phyloP scores from a whole-genome alignment of 2,888 invertebrate genomes.

The Mongoloraphidia duomilia region DNA sequence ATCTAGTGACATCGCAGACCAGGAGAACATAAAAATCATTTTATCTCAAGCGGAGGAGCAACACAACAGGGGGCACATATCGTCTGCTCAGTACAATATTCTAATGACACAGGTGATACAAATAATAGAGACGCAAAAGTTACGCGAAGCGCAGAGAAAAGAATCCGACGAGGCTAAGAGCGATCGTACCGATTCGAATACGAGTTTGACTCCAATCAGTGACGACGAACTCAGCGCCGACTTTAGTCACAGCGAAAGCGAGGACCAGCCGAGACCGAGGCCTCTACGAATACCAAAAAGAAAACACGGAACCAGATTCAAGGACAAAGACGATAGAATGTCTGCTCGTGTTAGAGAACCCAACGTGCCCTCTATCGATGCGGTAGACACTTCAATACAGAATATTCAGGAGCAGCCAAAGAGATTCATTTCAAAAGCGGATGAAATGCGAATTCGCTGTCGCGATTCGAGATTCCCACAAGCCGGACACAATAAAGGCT shows the following conservation, averaged over 20 bases:
- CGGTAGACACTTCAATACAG: background rate
- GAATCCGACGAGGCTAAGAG: conserved; percentile 46
- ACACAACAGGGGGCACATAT: conserved; percentile 56
- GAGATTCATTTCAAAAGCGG: background rate
- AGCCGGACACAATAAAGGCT: conserved; percentile 20
- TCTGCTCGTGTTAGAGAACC: background rate
- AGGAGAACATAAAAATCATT: conserved; percentile 59
- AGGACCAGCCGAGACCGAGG: background rate
- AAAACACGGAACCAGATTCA: background rate
- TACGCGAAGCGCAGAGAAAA: conserved; percentile 59
- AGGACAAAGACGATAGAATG: conserved; percentile 8
- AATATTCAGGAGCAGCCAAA: background rate
- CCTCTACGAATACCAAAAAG: no score
- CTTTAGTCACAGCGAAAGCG: conserved; percentile 18
- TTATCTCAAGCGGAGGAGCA: conserved; percentile 72
- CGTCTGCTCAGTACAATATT: conserved; percentile 58
- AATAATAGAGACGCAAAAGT: conserved; percentile 60
- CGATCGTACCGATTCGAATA: conserved; percentile 21
- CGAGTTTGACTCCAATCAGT: conserved; percentile 26
- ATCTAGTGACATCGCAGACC: conserved; percentile 16
- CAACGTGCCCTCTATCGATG: conserved; percentile 1
- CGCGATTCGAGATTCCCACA: conserved; percentile 27
- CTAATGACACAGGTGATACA: conserved; percentile 64
- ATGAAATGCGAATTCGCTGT: background rate
- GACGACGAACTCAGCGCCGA: conserved; percentile 27